These are phyloP conservation scores for Diarsia rubi DNA, from an alignment of 2,888 invertebrate genomes.

Conservation along the genomic window DNA sequence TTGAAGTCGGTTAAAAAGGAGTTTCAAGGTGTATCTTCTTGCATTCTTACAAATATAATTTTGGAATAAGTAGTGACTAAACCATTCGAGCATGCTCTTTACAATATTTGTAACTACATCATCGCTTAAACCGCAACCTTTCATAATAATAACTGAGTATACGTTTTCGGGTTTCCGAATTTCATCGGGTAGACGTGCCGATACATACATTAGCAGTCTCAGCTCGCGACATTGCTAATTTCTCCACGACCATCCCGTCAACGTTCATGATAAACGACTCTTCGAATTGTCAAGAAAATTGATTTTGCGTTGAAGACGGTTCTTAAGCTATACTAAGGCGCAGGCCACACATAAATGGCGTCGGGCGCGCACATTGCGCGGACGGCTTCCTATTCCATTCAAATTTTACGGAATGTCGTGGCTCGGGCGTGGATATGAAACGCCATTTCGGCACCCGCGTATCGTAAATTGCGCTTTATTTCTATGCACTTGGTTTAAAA, in stretches of 20 bases:
- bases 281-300: constrained; percentile 53
- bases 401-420: too few relatives aligned
- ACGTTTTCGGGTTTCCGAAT: not conserved
- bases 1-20: too few relatives aligned
- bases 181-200: constrained; percentile 43
- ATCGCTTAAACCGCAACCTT: not conserved
- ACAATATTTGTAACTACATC: not conserved
- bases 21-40: too few relatives aligned
- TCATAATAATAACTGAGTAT: not conserved
- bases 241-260: constrained; percentile 45
- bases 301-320: constrained; percentile 52
- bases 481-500: too few relatives aligned
- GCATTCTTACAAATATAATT: not conserved
- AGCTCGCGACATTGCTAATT: constrained; percentile 53
- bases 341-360: too few relatives aligned
- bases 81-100: not conserved
- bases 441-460: too few relatives aligned
- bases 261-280: constrained; percentile 59
- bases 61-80: not conserved
- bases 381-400: too few relatives aligned
- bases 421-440: too few relatives aligned
- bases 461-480: too few relatives aligned
- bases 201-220: constrained; percentile 56
- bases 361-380: too few relatives aligned
- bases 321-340: not conserved